phyloP scores from a whole-genome alignment of 2,113 vertebrate genomes.

The Dasypus novemcinctus region DNA sequence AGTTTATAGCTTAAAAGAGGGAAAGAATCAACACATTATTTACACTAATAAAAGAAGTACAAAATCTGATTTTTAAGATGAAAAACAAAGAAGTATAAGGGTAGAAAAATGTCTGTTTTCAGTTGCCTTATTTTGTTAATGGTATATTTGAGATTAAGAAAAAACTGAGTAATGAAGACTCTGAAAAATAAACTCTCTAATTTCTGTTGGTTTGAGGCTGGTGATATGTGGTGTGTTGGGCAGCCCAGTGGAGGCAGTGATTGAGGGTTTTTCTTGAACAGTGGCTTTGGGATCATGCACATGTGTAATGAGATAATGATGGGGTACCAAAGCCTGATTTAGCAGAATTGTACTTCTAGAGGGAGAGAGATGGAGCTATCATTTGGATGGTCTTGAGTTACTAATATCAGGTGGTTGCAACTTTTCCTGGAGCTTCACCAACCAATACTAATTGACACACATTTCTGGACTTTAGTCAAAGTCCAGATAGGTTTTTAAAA shows the following conservation, averaged over 20 bases:
- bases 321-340: neutral
- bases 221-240: neutral
- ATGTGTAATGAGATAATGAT: neutral
- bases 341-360: neutral
- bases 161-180: neutral
- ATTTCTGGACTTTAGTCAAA: neutral
- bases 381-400: neutral
- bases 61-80: neutral
- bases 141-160: neutral
- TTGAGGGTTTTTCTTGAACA: slow-evolving; percentile 43
- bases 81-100: neutral
- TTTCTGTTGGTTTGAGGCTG: neutral
- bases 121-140: neutral
- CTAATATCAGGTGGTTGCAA: slow-evolving; percentile 12
- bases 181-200: neutral
- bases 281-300: slow-evolving; percentile 44
- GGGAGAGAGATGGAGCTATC: neutral
- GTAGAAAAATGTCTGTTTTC: neutral
- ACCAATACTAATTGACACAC: neutral
- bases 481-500: neutral
- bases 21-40: neutral
- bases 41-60: neutral
- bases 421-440: neutral
- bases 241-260: slow-evolving; percentile 7
- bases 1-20: neutral